A percentile compares a stretch with the other conserved stretches of the same genome.
Evolutionary conservation across 2,113 vertebrate genomes (phyloP).

Genomic region (Aspidoscelis tigris): DNA sequence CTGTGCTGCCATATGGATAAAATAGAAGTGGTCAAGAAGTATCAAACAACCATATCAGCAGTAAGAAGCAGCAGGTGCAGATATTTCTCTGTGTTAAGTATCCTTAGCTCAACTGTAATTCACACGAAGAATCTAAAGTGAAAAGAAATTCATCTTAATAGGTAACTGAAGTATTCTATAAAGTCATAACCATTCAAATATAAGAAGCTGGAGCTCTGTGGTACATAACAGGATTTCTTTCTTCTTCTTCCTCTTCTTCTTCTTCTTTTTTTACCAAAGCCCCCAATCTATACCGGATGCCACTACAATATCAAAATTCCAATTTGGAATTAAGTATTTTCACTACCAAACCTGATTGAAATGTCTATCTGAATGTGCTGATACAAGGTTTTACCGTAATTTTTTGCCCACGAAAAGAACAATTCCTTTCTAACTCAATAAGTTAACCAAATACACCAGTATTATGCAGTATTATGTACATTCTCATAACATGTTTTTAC

Average conservation of each 20-base stretch:
- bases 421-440: neutral
- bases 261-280: too few relatives aligned
- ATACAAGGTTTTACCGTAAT: neutral
- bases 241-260: too few relatives aligned
- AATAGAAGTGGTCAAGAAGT: neutral
- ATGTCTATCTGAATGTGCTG: neutral
- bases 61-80: too few relatives aligned
- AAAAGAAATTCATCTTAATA: neutral
- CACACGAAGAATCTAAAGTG: neutral
- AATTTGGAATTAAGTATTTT: conserved; percentile 1
- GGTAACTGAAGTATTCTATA: neutral
- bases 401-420: neutral
- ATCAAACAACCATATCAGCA: neutral
- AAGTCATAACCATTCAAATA: neutral
- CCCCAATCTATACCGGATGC: neutral
- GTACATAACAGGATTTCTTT: neutral
- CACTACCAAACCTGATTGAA: neutral
- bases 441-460: neutral
- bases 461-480: neutral
- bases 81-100: neutral
- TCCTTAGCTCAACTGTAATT: neutral
- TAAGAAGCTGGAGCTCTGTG: neutral
- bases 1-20: neutral
- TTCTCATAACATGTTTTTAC: neutral
- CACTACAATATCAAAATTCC: neutral